These are phyloP conservation scores for Anisognathus igniventris DNA, from an alignment of 2,797 vertebrate genomes.

Conservation along the genomic window DNA sequence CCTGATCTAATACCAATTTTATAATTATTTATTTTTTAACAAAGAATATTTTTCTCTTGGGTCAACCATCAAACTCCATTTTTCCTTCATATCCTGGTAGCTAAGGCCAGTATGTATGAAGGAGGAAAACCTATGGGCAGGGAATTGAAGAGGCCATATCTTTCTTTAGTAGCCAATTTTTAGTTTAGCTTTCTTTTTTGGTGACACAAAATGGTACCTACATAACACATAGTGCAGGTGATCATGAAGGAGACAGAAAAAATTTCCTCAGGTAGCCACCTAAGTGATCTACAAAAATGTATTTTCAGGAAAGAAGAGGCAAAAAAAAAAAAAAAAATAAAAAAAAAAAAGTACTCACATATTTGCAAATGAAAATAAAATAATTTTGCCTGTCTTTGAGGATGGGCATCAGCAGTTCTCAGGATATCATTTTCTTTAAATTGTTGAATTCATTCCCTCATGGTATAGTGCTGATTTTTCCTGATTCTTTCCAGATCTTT, in stretches of 20 bases:
- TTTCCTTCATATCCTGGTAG: background rate
- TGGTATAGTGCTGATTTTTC: background rate
- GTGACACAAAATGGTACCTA: background rate
- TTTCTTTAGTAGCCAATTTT: background rate
- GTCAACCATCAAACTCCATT: background rate
- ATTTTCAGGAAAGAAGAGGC: background rate
- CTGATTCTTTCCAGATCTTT: background rate
- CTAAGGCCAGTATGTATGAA: background rate
- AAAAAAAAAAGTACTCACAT: fast-evolving
- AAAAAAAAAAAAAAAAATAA: too few relatives aligned
- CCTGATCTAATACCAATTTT: background rate
- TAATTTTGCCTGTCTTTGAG: background rate
- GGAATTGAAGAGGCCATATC: background rate
- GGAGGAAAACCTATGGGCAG: background rate
- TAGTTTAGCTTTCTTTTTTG: background rate
- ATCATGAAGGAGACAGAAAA: background rate
- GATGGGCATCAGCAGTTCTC: background rate
- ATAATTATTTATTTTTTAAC: background rate
- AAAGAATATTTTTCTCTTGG: background rate
- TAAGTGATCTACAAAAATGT: background rate
- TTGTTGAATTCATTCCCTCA: background rate
- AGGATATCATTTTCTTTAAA: background rate
- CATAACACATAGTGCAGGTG: background rate
- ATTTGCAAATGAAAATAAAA: background rate
- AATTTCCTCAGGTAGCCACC: background rate